A percentile compares a stretch with the other conserved stretches of the same genome.
Conservation (phyloP, 2,113 vertebrate genomes). For the Corythoichthys intestinalis region DNA sequence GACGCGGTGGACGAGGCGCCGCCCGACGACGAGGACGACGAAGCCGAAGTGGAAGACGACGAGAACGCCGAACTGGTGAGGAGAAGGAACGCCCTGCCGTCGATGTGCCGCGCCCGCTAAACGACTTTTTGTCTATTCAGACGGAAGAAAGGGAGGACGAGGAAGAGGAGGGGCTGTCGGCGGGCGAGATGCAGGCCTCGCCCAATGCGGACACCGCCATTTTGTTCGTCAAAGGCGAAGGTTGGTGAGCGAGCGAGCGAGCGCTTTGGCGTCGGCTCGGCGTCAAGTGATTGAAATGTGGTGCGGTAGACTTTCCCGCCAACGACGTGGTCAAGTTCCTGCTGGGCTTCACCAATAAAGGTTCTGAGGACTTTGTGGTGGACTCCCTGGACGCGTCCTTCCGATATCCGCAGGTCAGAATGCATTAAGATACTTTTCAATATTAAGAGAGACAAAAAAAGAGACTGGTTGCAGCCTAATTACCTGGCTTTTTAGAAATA, state of each 20-base stretch:
- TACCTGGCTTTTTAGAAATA: too few relatives aligned
- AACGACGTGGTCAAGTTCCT: constrained; percentile 98
- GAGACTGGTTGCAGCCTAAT: too few relatives aligned
- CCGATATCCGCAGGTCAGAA: constrained; percentile 85
- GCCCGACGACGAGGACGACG: constrained; percentile 95
- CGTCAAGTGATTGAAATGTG: background rate
- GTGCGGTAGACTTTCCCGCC: constrained; percentile 86
- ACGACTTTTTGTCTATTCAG: constrained; percentile 60
- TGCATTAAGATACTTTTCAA: too few relatives aligned
- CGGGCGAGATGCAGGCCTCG: constrained; percentile 92
- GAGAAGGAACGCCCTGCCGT: constrained; percentile 45
- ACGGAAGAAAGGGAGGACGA: constrained; percentile 88
- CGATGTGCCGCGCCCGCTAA: background rate
- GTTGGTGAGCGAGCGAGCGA: constrained; percentile 48
- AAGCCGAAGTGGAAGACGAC: constrained; percentile 96
- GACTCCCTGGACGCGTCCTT: constrained; percentile 97
- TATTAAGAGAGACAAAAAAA: too few relatives aligned
- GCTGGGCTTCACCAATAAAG: constrained; percentile 95
- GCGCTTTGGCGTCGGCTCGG: too few relatives aligned
- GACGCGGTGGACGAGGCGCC: constrained; percentile 85
- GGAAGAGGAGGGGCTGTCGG: constrained; percentile 81
- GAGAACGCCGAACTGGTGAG: constrained; percentile 90
- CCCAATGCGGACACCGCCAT: constrained; percentile 95
- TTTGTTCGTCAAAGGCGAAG: constrained; percentile 95
- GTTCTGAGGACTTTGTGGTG: constrained; percentile 85